Evolutionary conservation across 2,888 invertebrate genomes (phyloP).

Genomic region (Acholoe squamosa): DNA sequence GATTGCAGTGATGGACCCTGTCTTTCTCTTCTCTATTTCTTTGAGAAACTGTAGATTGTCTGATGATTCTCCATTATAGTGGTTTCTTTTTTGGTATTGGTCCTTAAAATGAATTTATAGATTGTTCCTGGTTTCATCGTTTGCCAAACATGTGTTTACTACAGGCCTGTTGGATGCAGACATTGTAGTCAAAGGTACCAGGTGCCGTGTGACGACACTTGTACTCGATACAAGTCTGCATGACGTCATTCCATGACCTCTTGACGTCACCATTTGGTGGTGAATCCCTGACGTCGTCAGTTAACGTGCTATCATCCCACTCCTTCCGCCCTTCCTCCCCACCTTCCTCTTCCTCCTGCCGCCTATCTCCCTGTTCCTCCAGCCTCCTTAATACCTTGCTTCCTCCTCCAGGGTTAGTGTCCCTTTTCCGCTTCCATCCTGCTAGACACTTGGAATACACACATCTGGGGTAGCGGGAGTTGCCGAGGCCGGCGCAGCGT

Average conservation of each 20-base stretch:
- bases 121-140: conserved; percentile 34
- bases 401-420: neutral
- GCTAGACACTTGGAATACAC: conserved; percentile 53
- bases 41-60: no score
- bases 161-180: conserved; percentile 54
- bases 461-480: conserved; percentile 20
- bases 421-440: conserved; percentile 38
- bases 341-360: neutral
- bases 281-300: neutral
- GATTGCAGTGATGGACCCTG: neutral
- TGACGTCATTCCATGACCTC: conserved; percentile 62
- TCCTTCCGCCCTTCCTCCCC: neutral
- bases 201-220: conserved; percentile 46
- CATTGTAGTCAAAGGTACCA: conserved; percentile 44
- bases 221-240: conserved; percentile 62
- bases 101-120: neutral
- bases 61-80: no score
- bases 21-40: neutral
- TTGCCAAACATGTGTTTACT: conserved; percentile 57
- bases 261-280: neutral
- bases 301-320: neutral
- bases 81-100: no score
- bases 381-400: neutral
- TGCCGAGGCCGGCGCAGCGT: conserved; percentile 16
- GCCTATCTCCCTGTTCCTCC: neutral